Conservation (phyloP, 2,113 vertebrate genomes). For the Rallus limicola region DNA sequence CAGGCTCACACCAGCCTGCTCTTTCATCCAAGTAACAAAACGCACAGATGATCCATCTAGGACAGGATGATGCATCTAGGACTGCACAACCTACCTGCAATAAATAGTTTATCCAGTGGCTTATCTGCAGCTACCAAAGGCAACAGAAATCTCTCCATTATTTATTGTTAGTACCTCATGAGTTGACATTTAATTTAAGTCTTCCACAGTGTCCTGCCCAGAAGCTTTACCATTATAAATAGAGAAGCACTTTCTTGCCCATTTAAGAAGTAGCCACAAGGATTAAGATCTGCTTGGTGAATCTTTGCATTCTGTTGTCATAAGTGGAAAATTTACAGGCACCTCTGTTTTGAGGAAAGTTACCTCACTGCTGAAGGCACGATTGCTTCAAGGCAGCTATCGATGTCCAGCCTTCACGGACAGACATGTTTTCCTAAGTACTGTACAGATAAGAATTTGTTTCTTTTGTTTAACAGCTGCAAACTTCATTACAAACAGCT, state of each 20-base stretch:
- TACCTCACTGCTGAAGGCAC: background rate
- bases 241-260: slow-evolving; percentile 21
- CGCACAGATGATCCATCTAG: background rate
- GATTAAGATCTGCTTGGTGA: background rate
- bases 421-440: background rate
- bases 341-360: background rate
- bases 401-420: background rate
- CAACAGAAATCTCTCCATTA: slow-evolving; percentile 51
- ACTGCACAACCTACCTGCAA: background rate
- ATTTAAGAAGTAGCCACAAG: slow-evolving; percentile 43
- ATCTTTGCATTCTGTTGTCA: background rate
- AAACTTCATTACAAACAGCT: background rate
- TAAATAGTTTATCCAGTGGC: slow-evolving; percentile 51
- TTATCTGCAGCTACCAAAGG: slow-evolving; percentile 30
- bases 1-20: background rate
- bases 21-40: background rate
- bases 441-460: background rate
- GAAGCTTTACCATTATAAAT: slow-evolving; percentile 52
- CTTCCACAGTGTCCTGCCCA: slow-evolving; percentile 22
- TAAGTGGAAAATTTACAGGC: background rate
- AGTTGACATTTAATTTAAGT: slow-evolving; percentile 66
- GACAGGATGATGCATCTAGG: slow-evolving; percentile 3
- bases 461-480: background rate
- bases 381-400: background rate
- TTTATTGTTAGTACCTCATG: slow-evolving; percentile 55